These are phyloP conservation scores for Eclectus roratus DNA, from an alignment of 2,113 vertebrate species.

Conservation along the genomic window DNA sequence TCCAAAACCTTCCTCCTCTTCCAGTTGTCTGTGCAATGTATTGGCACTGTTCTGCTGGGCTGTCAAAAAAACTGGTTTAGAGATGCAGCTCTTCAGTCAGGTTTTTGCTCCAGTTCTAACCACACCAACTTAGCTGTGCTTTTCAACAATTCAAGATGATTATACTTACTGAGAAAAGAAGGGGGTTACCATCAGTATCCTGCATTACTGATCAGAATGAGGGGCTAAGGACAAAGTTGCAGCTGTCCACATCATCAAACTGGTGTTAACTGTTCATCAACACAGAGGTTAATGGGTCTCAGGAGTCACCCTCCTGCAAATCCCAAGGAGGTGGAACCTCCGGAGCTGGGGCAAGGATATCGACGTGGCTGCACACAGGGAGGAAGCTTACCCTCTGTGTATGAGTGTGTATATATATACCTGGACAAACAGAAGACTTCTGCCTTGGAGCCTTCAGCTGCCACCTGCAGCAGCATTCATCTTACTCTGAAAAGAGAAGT, in stretches of 20 bases:
- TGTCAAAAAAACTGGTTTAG: slow-evolving; percentile 85
- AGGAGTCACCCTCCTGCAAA: slow-evolving; percentile 8
- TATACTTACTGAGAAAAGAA: slow-evolving; percentile 56
- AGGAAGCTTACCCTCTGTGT: background rate
- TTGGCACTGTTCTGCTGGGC: slow-evolving; percentile 81
- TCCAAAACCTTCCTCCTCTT: slow-evolving; percentile 86
- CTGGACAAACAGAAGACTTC: background rate
- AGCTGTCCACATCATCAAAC: slow-evolving; percentile 18
- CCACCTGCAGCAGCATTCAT: background rate
- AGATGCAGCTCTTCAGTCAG: slow-evolving; percentile 80
- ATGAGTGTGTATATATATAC: background rate
- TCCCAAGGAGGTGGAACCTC: background rate
- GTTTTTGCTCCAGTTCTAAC: slow-evolving; percentile 73
- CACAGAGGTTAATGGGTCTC: background rate
- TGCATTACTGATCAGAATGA: background rate
- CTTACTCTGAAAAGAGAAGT: slow-evolving; percentile 30
- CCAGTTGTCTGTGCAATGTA: slow-evolving; percentile 82
- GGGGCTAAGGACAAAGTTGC: slow-evolving; percentile 21
- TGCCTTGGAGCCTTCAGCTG: background rate
- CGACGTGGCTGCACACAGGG: background rate
- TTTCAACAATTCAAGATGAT: slow-evolving; percentile 41
- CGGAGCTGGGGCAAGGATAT: background rate
- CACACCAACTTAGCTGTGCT: slow-evolving; percentile 28
- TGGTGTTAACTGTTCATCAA: slow-evolving; percentile 21
- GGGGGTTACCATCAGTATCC: slow-evolving; percentile 9